Evolutionary conservation across 2,888 invertebrate genomes (phyloP).

Genomic region (Acronicta psi): DNA sequence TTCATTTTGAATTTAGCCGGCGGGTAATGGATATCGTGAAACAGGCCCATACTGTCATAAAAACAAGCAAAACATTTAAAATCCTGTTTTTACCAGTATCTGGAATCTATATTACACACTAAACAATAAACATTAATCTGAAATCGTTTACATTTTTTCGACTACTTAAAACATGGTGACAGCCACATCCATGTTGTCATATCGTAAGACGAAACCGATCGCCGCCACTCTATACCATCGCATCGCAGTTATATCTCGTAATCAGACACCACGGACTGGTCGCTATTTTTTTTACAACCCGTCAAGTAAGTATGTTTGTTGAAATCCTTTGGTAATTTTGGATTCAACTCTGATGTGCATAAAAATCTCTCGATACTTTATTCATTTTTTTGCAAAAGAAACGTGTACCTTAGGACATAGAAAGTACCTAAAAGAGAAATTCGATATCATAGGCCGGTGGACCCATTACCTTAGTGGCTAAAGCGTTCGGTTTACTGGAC

Average conservation of each 20-base stretch:
- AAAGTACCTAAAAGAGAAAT: no score
- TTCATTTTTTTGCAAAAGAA: no score
- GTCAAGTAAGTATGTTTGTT: slow-evolving; percentile 50
- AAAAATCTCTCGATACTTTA: no score
- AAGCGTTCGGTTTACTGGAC: no score
- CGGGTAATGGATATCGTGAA: no score
- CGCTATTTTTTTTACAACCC: slow-evolving; percentile 39
- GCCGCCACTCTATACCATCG: slow-evolving; percentile 54
- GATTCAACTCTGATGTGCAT: slow-evolving; percentile 9
- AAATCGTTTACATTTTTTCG: slow-evolving; percentile 40
- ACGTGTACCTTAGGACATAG: no score
- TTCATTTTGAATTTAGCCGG: no score
- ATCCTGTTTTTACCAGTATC: not conserved
- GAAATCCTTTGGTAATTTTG: slow-evolving; percentile 54
- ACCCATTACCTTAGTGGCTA: no score
- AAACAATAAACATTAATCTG: slow-evolving; percentile 15
- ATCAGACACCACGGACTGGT: slow-evolving; percentile 57
- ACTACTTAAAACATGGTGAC: slow-evolving; percentile 30
- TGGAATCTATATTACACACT: slow-evolving; percentile 7
- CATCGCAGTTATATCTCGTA: slow-evolving; percentile 64
- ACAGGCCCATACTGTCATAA: no score
- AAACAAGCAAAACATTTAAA: not conserved
- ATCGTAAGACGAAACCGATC: slow-evolving; percentile 55
- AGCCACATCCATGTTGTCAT: slow-evolving; percentile 55
- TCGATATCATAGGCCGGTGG: no score